Conservation (phyloP, 2,888 invertebrate species). For the Branchipolynoe longqiensis region DNA sequence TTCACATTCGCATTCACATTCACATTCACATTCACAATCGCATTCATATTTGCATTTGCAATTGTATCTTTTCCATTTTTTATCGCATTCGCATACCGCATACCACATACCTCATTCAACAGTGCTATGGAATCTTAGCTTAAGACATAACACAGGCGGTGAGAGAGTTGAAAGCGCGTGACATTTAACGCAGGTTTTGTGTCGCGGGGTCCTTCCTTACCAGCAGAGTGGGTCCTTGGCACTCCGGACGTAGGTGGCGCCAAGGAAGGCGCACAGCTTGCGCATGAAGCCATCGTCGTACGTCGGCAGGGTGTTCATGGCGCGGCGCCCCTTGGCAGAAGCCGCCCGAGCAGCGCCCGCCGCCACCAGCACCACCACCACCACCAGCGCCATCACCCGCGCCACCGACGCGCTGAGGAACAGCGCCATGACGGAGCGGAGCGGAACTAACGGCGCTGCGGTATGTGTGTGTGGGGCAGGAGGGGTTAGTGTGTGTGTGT, state of each 20-base stretch:
- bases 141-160: no score
- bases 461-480: no score
- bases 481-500: no score
- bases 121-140: no score
- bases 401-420: not conserved
- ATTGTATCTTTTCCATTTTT: no score
- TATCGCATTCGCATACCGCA: no score
- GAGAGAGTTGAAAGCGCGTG: no score
- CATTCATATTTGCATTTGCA: no score
- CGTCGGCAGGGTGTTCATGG: not conserved
- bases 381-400: not conserved
- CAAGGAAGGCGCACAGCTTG: conserved; percentile 43
- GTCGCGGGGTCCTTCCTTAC: not conserved
- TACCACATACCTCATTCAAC: no score
- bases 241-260: conserved; percentile 41
- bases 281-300: conserved; percentile 38
- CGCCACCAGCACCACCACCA: not conserved
- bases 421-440: not conserved
- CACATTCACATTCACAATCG: no score
- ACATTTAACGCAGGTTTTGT: no score
- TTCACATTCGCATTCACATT: no score
- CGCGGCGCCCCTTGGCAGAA: not conserved
- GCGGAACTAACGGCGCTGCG: not conserved
- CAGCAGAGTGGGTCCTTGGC: conserved; percentile 36
- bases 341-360: not conserved